These are phyloP conservation scores for Decapterus maruadsi DNA, from an alignment of 2,797 vertebrate genomes.

Conservation along the genomic window DNA sequence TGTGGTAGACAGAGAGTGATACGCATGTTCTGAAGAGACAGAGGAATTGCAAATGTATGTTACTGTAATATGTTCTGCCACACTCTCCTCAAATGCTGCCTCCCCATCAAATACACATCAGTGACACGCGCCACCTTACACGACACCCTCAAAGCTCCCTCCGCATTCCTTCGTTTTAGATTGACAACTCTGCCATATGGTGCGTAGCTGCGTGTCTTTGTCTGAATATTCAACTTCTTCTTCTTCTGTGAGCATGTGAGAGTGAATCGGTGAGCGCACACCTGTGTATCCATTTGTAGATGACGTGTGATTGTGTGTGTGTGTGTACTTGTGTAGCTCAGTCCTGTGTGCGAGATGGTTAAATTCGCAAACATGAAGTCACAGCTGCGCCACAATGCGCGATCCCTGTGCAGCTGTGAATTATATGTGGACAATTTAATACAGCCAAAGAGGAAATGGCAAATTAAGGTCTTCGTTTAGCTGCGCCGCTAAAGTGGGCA, in stretches of 20 bases:
- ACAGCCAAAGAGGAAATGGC: constrained; percentile 81
- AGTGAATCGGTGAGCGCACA: constrained; percentile 32
- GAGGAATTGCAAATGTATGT: constrained; percentile 14
- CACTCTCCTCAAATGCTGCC: constrained; percentile 26
- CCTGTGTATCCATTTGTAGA: constrained; percentile 34
- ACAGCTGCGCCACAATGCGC: constrained; percentile 75
- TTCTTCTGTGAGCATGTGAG: constrained; percentile 48
- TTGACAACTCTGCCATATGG: constrained; percentile 74
- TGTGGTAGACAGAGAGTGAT: constrained; percentile 23
- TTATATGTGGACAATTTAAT: constrained; percentile 85
- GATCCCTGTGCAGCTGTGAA: constrained; percentile 81
- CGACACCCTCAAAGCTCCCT: constrained; percentile 45
- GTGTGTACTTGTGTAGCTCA: constrained; percentile 20
- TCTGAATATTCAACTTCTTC: constrained; percentile 54
- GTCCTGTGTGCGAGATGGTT: constrained; percentile 53
- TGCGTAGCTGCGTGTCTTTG: constrained; percentile 52
- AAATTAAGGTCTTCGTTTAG: constrained; percentile 80
- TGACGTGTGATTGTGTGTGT: constrained; percentile 30
- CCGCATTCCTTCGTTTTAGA: constrained; percentile 55
- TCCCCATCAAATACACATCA: constrained; percentile 49
- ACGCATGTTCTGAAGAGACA: constrained; percentile 32
- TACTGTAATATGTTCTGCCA: constrained; percentile 11
- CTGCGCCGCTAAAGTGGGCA: constrained; percentile 61
- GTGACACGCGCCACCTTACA: constrained; percentile 43
- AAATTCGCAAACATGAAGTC: constrained; percentile 77